These are phyloP conservation scores for Brachyhypopomus occidentalis DNA, from an alignment of 2,113 vertebrate genomes.

Conservation along the genomic window DNA sequence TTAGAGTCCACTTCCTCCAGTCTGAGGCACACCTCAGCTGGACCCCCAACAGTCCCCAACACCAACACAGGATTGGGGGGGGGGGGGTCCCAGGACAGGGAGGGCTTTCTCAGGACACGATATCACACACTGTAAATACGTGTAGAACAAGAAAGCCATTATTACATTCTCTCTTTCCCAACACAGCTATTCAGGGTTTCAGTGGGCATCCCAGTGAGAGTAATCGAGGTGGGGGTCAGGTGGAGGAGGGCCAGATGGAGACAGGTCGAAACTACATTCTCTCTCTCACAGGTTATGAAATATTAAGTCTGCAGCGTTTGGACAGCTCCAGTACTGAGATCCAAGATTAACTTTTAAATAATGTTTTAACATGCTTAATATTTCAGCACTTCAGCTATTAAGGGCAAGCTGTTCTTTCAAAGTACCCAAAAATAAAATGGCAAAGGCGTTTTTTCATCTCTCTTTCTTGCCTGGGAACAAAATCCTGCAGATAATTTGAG, in stretches of 20 bases:
- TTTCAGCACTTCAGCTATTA: conserved; percentile 51
- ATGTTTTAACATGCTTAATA: conserved; percentile 56
- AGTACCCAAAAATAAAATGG: conserved; percentile 41
- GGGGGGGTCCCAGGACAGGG: neutral
- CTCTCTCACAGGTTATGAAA: conserved; percentile 41
- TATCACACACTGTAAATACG: neutral
- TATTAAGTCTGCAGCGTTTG: conserved; percentile 44
- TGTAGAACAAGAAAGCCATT: neutral
- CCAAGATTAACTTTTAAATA: conserved; percentile 54
- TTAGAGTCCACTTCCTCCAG: conserved; percentile 25
- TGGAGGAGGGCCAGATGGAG: neutral
- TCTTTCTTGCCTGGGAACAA: neutral
- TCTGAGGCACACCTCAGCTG: neutral
- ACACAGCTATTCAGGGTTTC: neutral
- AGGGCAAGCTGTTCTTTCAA: conserved; percentile 44
- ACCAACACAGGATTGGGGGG: neutral
- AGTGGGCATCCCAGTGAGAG: neutral
- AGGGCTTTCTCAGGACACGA: too few species aligned
- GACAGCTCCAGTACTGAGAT: conserved; percentile 19
- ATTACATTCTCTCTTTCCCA: neutral
- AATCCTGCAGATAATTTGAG: neutral
- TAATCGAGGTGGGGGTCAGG: neutral
- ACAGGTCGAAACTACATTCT: conserved; percentile 14
- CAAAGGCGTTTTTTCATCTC: neutral
- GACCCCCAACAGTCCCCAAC: neutral